Evolutionary conservation across 1,140 invertebrate genomes (phyloP).

Genomic region (Pseudomyrmex gracilis): DNA sequence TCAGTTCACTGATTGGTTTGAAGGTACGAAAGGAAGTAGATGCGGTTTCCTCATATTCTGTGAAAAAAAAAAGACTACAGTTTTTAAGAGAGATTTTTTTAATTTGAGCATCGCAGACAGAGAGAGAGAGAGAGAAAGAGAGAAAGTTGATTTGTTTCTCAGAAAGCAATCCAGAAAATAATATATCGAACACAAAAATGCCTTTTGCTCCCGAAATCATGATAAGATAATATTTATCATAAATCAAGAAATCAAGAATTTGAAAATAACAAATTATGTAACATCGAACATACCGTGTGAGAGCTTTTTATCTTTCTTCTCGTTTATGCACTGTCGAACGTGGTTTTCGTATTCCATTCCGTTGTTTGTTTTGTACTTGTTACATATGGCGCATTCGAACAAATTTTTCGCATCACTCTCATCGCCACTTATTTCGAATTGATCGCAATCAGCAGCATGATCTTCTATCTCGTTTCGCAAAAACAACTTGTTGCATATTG

Average conservation of each 20-base stretch:
- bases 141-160: neutral
- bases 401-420: constrained; percentile 29
- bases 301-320: constrained; percentile 36
- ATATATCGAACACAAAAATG: too few relatives aligned
- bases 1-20: constrained; percentile 68
- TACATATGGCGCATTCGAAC: constrained; percentile 69
- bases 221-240: constrained; percentile 37
- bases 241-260: constrained; percentile 9
- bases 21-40: constrained; percentile 62
- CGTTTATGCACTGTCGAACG: constrained; percentile 61
- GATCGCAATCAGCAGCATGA: constrained; percentile 76
- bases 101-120: too few relatives aligned
- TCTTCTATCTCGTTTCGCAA: constrained; percentile 67
- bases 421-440: constrained; percentile 61
- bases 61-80: constrained; percentile 16
- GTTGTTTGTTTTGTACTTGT: constrained; percentile 62
- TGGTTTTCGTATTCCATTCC: constrained; percentile 68
- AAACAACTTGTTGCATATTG: constrained; percentile 76
- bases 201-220: neutral
- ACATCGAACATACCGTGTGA: constrained; percentile 32
- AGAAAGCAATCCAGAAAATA: neutral
- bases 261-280: constrained; percentile 32
- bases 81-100: too few relatives aligned
- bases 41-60: constrained; percentile 44
- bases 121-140: too few relatives aligned